Conservation (phyloP, 2,113 vertebrate genomes). For the Caracal caracal region DNA sequence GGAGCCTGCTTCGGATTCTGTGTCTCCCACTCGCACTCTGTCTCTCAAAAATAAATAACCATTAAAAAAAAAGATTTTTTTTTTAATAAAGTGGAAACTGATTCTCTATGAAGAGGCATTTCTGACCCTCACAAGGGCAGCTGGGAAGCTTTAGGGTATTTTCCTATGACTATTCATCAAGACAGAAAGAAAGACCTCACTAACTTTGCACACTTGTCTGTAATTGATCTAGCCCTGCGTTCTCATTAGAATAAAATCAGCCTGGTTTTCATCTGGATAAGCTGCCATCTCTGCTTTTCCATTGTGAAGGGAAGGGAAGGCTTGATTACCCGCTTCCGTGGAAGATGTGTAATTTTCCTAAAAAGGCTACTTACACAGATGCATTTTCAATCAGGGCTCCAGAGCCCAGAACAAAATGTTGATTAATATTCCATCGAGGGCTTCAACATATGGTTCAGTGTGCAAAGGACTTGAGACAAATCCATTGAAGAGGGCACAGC, state of each 20-base stretch:
- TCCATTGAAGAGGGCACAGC: neutral
- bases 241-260: neutral
- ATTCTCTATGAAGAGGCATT: neutral
- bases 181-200: neutral
- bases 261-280: neutral
- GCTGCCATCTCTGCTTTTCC: neutral
- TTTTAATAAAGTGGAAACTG: neutral
- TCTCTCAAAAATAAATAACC: neutral
- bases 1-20: too few relatives aligned
- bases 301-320: neutral
- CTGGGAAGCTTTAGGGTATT: neutral
- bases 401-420: neutral
- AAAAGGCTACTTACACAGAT: constrained; percentile 43
- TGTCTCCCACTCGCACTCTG: too few relatives aligned
- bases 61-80: too few relatives aligned
- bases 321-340: constrained; percentile 40
- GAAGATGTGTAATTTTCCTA: constrained; percentile 42
- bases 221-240: neutral
- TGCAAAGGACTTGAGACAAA: constrained; percentile 25
- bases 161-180: neutral
- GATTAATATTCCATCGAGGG: constrained; percentile 41
- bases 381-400: constrained; percentile 38
- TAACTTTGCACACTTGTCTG: neutral
- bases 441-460: neutral
- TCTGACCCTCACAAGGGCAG: neutral